Evolutionary conservation across 2,113 vertebrate species (phyloP), one percentile per base, ranked within the genome.

Genomic region (Microtus ochrogaster): DNA sequence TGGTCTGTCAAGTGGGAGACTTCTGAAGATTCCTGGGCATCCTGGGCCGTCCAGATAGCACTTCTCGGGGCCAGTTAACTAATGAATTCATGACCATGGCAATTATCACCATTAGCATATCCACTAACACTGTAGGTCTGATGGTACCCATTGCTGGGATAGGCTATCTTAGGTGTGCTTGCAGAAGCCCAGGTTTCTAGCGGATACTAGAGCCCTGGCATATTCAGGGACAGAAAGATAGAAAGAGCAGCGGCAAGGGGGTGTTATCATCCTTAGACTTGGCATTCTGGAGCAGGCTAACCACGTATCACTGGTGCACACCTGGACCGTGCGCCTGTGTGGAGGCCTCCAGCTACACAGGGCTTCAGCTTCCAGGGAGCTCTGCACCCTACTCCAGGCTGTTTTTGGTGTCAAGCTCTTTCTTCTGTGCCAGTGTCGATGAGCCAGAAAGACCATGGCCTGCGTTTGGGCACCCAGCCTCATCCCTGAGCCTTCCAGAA

Each of bases 101-200:
- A 76, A 93, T 79, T 73, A 49, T 28, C n/a, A 39, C 55, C 77
- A 39, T 63, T 86, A 86, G 9, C 78, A 72, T 79, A 79, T 79
- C 55, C 61, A 44, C 55, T 74, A 63, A 81, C 73, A 21, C 66
- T 7, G 10, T 41, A 49, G 85, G 7, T 63, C 81, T 92, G 41
- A 89, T 30, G 22, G 39, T 28, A 28, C 79, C 3, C n/a, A 36
- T 70, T 70, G 41, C 22, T 11, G 36, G 66, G 26, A 16, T 33
- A 30, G 70, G 65, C 58, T 84, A 19, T 36, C 41, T 61, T 39
- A 17, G 44, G 19, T n/a, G 66, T 52, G n/a, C 21, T 89, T 28
- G 16, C 70, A 58, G 52, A 41, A 74, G n/a, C 39, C 55, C 26
- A 5, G 7, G 3, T 61, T 63, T 63, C 55, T 13, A 30, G 5